Conservation (phyloP, 2,888 invertebrate species). For the Malachius bipustulatus region DNA sequence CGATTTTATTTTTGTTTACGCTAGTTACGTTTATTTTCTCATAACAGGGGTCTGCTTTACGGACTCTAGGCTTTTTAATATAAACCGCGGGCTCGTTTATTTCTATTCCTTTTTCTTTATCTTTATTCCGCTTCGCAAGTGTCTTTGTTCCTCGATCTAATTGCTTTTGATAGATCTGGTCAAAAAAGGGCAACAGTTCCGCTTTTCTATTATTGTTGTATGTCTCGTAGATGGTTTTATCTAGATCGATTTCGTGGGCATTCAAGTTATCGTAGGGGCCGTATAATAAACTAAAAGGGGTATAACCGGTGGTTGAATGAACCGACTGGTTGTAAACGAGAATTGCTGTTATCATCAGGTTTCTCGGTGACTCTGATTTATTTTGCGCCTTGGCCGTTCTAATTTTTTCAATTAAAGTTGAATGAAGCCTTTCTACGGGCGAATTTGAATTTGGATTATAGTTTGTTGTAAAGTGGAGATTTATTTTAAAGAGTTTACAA, state of each 20-base stretch:
- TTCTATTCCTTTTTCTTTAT: constrained; percentile 7
- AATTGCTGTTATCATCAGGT: no score
- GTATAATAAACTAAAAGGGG: constrained; percentile 16
- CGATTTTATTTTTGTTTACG: constrained; percentile 14
- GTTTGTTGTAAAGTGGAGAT: constrained; percentile 10
- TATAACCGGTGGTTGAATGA: constrained; percentile 14
- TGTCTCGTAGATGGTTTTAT: constrained; percentile 15
- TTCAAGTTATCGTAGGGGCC: constrained; percentile 19
- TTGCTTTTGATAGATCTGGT: constrained; percentile 14
- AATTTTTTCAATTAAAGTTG: no score
- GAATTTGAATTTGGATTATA: constrained; percentile 12
- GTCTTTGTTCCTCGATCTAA: constrained; percentile 13
- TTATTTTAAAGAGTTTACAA: constrained; percentile 10
- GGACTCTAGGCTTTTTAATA: constrained; percentile 14
- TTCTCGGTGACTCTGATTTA: no score
- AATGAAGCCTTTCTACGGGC: constrained; percentile 10
- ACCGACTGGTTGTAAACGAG: constrained; percentile 5
- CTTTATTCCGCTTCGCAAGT: constrained; percentile 11
- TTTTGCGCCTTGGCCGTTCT: no score
- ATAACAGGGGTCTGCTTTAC: constrained; percentile 13
- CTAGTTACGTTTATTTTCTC: constrained; percentile 16
- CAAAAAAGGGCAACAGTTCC: constrained; percentile 17
- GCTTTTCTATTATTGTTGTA: constrained; percentile 18
- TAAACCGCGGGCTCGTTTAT: constrained; percentile 12
- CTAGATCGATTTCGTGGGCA: constrained; percentile 17